Base-by-base conservation (phyloP, 2,797 vertebrate genomes). In the Rhinophrynus dorsalis region DNA sequence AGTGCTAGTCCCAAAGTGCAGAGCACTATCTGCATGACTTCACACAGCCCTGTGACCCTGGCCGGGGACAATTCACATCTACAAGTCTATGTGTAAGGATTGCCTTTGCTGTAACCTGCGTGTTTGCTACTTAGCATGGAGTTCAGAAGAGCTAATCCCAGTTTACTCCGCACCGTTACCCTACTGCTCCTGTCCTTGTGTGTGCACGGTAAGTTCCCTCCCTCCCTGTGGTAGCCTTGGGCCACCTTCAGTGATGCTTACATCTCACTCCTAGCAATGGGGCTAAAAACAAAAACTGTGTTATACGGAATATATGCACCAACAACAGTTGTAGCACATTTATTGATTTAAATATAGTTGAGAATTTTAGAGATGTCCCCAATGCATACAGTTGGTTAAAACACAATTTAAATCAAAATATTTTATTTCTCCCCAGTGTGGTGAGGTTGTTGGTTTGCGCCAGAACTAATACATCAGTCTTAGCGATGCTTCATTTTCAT, bases 81-180 rank as follows among this genome's bases (percentile, higher is more conserved):
- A 35, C 37, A 33, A 17, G 56, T 50, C 18, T 30, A 29, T 64
- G 30, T 17, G 29, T 29, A 29, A 20, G 47, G 52, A 57, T 30
- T 30, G 26, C n/a, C 15, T 44, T 24, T 38, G 15, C 30, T 72
- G 23, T 12, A 33, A 1, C 15, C 23, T 5, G 2, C 40, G 38
- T 11, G 44, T 47, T 59, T 54, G n/a, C 40, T 38, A 15, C 60
- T 72, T 71, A 42, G 17, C 52, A 72, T 72, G 68, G 68, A 64
- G 42, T 42, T 58, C 11, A 65, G 52, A 32, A 42, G 42, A 58
- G 30, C 9, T 58, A 65, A 57, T 72, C 60, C 27, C 32, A n/a
- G 17, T 13, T 72, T 50, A 42, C 24, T 12, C 24, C 50, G 52
- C 10, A 50, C 26, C n/a, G 27, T 40, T 64, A 32, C 47, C 2